Conservation (phyloP, 2,888 invertebrate genomes). For the Bimastos eiseni region DNA sequence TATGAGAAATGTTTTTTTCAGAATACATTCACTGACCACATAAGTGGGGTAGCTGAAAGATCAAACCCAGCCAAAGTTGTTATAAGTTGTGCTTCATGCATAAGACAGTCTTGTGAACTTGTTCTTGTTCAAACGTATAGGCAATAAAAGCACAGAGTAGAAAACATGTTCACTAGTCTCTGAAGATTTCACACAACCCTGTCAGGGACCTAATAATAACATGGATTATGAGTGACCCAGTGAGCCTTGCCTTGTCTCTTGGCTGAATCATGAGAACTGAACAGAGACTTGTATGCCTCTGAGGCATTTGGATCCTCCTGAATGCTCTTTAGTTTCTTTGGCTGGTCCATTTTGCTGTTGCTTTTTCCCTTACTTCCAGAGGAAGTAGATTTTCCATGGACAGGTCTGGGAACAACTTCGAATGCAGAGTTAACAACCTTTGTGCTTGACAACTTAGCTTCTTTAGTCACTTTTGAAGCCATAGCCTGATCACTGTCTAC, state of each 20-base stretch:
- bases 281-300: slow-evolving; percentile 90
- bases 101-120: too few species aligned
- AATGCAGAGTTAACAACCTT: neutral
- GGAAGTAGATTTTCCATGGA: neutral
- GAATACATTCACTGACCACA: too few species aligned
- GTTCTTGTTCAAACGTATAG: too few species aligned
- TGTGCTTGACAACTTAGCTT: neutral
- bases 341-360: slow-evolving; percentile 18
- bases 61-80: too few species aligned
- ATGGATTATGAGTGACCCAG: slow-evolving; percentile 96
- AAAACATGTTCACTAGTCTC: neutral
- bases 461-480: neutral
- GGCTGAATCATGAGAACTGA: slow-evolving; percentile 86
- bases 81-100: too few species aligned
- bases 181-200: neutral
- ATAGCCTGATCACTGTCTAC: neutral
- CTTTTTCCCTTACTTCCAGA: neutral
- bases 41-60: too few species aligned
- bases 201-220: slow-evolving; percentile 56
- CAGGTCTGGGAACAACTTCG: neutral
- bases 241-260: slow-evolving; percentile 85
- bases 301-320: slow-evolving; percentile 87
- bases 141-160: too few species aligned
- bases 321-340: slow-evolving; percentile 59
- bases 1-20: neutral